phyloP scores from a whole-genome alignment of 2,113 vertebrate species.

The Forbesichthys agassizii region DNA sequence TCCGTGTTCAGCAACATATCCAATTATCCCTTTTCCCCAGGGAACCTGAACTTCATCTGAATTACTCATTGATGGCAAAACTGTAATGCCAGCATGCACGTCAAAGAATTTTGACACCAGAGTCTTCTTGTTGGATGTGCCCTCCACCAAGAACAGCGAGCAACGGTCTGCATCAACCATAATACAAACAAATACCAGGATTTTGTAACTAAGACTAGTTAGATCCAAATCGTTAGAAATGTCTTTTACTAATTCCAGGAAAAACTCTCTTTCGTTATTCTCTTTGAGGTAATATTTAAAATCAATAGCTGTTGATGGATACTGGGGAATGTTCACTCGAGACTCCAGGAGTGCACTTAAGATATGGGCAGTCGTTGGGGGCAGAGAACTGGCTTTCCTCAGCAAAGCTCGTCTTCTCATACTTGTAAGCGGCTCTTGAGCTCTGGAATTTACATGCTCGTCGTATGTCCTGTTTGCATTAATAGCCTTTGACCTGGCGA shows the following conservation, averaged over 20 bases:
- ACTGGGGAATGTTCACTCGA: constrained; percentile 95
- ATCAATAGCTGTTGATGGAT: constrained; percentile 92
- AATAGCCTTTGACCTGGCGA: constrained; percentile 94
- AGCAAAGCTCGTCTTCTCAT: constrained; percentile 90
- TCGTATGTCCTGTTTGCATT: constrained; percentile 96
- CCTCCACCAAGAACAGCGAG: constrained; percentile 94
- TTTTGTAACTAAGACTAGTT: constrained; percentile 95
- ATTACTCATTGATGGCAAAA: constrained; percentile 88
- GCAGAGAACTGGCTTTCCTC: constrained; percentile 94
- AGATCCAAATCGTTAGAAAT: constrained; percentile 97
- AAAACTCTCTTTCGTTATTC: constrained; percentile 94
- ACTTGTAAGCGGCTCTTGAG: constrained; percentile 93
- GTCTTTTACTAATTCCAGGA: constrained; percentile 98
- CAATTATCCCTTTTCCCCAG: constrained; percentile 98
- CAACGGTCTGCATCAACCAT: constrained; percentile 96
- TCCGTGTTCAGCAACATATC: constrained; percentile 96
- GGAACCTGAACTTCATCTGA: constrained; percentile 96
- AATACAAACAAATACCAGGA: constrained; percentile 96
- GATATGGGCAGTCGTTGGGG: constrained; percentile 94
- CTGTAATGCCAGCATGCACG: constrained; percentile 91
- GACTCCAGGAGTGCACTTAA: constrained; percentile 96
- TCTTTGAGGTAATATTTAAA: constrained; percentile 96
- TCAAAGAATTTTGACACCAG: constrained; percentile 98
- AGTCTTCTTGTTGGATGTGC: constrained; percentile 89
- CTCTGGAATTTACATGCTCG: constrained; percentile 89